phyloP scores from a whole-genome alignment of 1,140 invertebrate genomes.

The Drosophila kanapiae region DNA sequence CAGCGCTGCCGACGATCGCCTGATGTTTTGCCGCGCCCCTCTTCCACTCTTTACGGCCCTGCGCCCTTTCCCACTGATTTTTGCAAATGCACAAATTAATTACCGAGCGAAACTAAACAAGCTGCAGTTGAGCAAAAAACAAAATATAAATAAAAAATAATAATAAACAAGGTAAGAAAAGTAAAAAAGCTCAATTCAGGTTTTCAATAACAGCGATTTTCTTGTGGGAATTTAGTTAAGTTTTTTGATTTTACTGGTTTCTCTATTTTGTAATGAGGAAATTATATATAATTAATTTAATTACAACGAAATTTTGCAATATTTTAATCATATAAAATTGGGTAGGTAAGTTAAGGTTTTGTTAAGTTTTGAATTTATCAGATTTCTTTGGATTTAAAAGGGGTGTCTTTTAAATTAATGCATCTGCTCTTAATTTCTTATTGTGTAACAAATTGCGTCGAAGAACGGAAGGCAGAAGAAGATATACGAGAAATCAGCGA shows the following conservation, averaged over 20 bases:
- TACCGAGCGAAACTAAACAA: conserved; percentile 44
- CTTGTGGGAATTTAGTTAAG: background rate
- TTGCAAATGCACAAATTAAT: conserved; percentile 49
- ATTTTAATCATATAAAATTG: background rate
- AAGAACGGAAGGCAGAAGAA: conserved; percentile 41
- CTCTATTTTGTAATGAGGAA: background rate
- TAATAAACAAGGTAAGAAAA: conserved; percentile 25
- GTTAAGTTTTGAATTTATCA: background rate
- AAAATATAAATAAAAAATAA: conserved; percentile 12
- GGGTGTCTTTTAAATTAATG: conserved; percentile 18
- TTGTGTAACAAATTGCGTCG: conserved; percentile 79
- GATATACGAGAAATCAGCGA: conserved; percentile 40
- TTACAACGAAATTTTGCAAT: background rate
- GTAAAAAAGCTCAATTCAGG: background rate
- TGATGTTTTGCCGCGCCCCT: conserved; percentile 58
- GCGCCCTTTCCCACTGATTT: conserved; percentile 28
- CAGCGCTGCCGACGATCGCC: conserved; percentile 62
- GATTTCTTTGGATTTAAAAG: background rate
- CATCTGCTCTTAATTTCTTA: conserved; percentile 51
- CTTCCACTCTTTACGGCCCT: conserved; percentile 3
- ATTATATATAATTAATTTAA: background rate
- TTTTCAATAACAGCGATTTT: background rate
- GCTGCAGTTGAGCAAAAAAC: conserved; percentile 22
- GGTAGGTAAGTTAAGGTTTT: background rate
- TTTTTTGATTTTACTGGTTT: background rate